These are phyloP conservation scores for Coptotermes formosanus DNA, from an alignment of 1,140 invertebrate species.

Conservation along the genomic window DNA sequence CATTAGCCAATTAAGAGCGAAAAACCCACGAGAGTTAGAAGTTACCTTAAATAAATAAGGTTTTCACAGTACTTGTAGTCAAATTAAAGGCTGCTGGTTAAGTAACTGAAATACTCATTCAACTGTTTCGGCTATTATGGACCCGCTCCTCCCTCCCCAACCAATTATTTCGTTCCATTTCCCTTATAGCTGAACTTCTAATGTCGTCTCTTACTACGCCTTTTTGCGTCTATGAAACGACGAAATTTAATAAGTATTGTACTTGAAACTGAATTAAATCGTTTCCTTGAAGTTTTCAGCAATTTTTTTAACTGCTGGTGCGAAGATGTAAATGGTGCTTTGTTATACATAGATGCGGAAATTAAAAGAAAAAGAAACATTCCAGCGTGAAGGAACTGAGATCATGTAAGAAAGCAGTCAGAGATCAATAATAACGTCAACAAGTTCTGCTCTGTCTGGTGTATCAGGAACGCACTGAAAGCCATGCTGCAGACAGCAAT, in stretches of 20 bases:
- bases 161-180: neutral
- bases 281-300: neutral
- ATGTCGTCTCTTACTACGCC: neutral
- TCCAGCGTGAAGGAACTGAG: neutral
- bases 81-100: neutral
- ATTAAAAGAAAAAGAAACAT: neutral
- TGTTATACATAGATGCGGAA: neutral
- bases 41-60: neutral
- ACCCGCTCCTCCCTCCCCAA: neutral
- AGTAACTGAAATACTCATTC: neutral
- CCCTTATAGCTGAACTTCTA: neutral
- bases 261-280: neutral
- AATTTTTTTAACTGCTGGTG: neutral
- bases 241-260: neutral
- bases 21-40: no score
- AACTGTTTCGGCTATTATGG: neutral
- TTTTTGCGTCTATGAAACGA: neutral
- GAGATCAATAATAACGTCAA: neutral
- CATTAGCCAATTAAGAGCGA: no score
- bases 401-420: neutral
- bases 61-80: neutral
- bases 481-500: neutral
- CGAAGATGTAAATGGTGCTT: neutral
- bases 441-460: neutral
- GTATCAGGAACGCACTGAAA: neutral